phyloP scores from a whole-genome alignment of 2,797 vertebrate genomes.

The Lacerta viridis region DNA sequence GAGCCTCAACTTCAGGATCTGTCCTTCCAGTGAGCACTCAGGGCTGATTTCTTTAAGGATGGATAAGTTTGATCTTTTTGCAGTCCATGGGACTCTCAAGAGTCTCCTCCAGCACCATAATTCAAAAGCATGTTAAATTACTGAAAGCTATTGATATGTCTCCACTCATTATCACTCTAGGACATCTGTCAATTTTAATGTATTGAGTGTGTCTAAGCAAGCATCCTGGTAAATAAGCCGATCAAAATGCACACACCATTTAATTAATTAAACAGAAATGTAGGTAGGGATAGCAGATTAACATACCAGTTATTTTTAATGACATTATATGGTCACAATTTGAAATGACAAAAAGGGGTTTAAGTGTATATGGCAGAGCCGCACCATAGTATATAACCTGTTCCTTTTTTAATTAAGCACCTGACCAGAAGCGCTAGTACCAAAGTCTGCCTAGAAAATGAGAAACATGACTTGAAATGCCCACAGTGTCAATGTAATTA shows the following conservation, averaged over 20 bases:
- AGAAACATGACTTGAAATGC: background rate
- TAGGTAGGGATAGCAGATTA: conserved; percentile 66
- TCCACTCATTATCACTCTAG: conserved; percentile 67
- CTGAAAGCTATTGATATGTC: conserved; percentile 60
- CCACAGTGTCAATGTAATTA: background rate
- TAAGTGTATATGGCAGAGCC: conserved; percentile 38
- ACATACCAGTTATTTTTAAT: conserved; percentile 65
- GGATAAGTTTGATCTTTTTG: no score
- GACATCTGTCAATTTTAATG: conserved; percentile 78
- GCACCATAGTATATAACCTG: conserved; percentile 4
- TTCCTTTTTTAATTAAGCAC: conserved; percentile 23
- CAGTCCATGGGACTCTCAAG: no score
- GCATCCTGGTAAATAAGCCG: conserved; percentile 64
- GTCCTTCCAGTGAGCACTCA: no score
- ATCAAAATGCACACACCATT: conserved; percentile 59
- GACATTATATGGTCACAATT: conserved; percentile 61
- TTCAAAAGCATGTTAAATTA: conserved; percentile 42
- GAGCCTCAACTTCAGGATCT: no score
- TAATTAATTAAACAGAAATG: conserved; percentile 65
- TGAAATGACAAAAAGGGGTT: background rate
- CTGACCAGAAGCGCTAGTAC: background rate
- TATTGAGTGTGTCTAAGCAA: conserved; percentile 69
- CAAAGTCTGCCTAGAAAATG: no score
- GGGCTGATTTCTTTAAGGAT: no score
- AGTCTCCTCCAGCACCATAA: no score